Conservation (phyloP, 2,797 vertebrate species). For the Pangasius larnaudii region DNA sequence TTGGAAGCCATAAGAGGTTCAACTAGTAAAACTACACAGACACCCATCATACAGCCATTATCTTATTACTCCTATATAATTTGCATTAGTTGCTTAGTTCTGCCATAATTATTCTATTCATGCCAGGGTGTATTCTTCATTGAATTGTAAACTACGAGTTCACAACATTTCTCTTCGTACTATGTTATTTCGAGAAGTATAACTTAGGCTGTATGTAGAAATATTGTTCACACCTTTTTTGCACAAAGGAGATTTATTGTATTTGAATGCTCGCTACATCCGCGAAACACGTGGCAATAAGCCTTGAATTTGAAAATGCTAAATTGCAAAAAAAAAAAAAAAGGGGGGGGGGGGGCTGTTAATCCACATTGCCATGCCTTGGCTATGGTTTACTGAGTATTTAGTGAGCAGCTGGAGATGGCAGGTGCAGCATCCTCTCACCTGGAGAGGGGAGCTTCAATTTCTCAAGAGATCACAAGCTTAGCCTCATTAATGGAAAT, state of each 20-base stretch:
- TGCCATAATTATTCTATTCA: not conserved
- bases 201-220: not conserved
- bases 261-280: not conserved
- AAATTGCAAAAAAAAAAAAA: not conserved
- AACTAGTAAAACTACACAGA: not conserved
- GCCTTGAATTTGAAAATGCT: not conserved
- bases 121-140: not conserved
- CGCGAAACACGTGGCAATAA: not conserved
- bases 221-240: not conserved
- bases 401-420: constrained; percentile 48
- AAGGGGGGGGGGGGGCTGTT: not conserved
- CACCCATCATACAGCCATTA: not conserved
- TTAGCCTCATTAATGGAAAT: constrained; percentile 30
- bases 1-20: not conserved
- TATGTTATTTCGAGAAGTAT: not conserved
- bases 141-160: not conserved
- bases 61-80: not conserved
- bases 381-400: not conserved
- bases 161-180: not conserved
- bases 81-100: not conserved
- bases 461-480: constrained; percentile 35
- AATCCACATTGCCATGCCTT: not conserved
- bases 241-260: not conserved
- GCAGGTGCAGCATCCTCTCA: constrained; percentile 47
- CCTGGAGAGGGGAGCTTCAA: constrained; percentile 20